Conservation (phyloP, 2,888 invertebrate species). For the Stomorhina lunata region DNA sequence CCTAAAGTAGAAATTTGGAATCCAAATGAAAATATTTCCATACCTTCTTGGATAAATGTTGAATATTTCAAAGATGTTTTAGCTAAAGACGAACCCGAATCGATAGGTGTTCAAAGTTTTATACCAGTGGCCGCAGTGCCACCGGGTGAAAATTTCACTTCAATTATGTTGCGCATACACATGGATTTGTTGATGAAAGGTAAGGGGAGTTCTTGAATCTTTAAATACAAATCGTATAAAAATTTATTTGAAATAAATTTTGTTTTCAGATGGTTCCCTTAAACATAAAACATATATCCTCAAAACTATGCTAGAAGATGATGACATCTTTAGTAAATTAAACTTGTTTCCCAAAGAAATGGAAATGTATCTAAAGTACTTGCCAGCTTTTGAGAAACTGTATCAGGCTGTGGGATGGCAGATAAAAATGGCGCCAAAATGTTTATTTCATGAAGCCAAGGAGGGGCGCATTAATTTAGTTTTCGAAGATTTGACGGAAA, state of each 20-base stretch:
- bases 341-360: conserved; percentile 74
- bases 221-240: too few relatives aligned
- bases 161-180: conserved; percentile 73
- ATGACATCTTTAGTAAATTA: conserved; percentile 61
- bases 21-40: conserved; percentile 71
- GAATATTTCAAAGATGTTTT: conserved; percentile 70
- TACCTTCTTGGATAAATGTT: conserved; percentile 73
- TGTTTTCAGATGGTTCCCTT: conserved; percentile 61
- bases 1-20: conserved; percentile 70
- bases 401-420: conserved; percentile 71
- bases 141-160: conserved; percentile 76
- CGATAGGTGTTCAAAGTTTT: conserved; percentile 69
- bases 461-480: conserved; percentile 71
- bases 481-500: conserved; percentile 72
- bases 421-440: conserved; percentile 73
- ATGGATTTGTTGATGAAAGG: conserved; percentile 73
- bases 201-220: conserved; percentile 55
- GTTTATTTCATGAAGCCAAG: conserved; percentile 68
- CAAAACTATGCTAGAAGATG: conserved; percentile 71
- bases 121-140: conserved; percentile 72
- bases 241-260: background rate
- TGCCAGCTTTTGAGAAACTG: conserved; percentile 74
- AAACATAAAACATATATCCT: conserved; percentile 71
- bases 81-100: conserved; percentile 70
- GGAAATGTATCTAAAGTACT: conserved; percentile 72